Percentiles rank a stretch among this genome's conserved stretches.
Evolutionary conservation across 2,888 invertebrate genomes (phyloP).

Genomic region (Drosophila ochracea): DNA sequence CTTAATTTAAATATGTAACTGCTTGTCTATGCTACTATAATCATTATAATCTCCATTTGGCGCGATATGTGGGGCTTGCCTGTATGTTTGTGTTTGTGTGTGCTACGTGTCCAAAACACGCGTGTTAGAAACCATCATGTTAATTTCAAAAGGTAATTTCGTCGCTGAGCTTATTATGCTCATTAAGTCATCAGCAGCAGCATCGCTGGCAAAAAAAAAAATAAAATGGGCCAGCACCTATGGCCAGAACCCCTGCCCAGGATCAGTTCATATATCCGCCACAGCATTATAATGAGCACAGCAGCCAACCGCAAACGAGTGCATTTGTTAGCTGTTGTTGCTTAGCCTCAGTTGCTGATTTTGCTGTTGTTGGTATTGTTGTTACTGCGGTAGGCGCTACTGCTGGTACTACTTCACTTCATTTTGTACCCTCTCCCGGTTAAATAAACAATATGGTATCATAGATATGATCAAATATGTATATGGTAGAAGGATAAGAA

Average conservation of each 20-base stretch:
- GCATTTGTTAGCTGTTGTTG: constrained; percentile 66
- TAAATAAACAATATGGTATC: background rate
- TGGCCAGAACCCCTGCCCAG: constrained; percentile 24
- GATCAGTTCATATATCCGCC: constrained; percentile 27
- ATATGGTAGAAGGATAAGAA: background rate
- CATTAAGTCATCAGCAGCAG: constrained; percentile 76
- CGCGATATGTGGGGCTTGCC: constrained; percentile 16
- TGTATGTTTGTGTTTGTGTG: constrained; percentile 25
- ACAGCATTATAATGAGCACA: constrained; percentile 68
- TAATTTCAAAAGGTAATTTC: constrained; percentile 81
- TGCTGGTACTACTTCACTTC: constrained; percentile 46
- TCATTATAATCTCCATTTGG: constrained; percentile 62
- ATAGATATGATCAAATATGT: background rate
- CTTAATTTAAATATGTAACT: constrained; percentile 78
- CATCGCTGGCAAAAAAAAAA: constrained; percentile 1
- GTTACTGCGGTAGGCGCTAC: constrained; percentile 24
- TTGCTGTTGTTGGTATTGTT: constrained; percentile 21
- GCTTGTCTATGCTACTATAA: constrained; percentile 72
- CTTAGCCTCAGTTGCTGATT: constrained; percentile 37
- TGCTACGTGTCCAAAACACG: constrained; percentile 29
- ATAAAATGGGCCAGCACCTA: constrained; percentile 46
- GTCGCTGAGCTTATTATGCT: constrained; percentile 79
- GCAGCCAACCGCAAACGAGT: constrained; percentile 65
- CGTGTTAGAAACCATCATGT: constrained; percentile 64
- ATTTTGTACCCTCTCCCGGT: constrained; percentile 34